phyloP scores from a whole-genome alignment of 2,113 vertebrate species.

The Elgaria multicarinata region DNA sequence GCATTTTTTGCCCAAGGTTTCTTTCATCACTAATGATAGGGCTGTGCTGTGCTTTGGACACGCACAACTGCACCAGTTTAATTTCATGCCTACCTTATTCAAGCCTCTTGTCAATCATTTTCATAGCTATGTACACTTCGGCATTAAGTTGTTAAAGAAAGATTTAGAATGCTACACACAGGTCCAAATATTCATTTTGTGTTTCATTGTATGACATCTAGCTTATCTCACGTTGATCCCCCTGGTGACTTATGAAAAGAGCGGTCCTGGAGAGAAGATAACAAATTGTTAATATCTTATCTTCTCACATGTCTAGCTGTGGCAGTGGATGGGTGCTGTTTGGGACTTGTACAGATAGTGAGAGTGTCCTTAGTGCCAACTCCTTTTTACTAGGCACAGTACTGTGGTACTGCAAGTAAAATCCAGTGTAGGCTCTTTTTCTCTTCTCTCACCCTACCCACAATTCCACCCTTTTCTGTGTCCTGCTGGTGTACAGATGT shows the following conservation, averaged over 20 bases:
- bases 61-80: background rate
- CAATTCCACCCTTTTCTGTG: no score
- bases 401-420: background rate
- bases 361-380: background rate
- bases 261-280: background rate
- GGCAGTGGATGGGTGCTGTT: background rate
- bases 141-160: background rate
- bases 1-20: background rate
- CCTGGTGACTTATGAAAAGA: background rate
- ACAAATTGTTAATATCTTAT: background rate
- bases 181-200: background rate
- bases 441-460: background rate
- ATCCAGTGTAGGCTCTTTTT: background rate
- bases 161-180: background rate
- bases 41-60: background rate
- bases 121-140: background rate
- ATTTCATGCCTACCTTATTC: background rate
- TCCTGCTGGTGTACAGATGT: no score
- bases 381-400: no score
- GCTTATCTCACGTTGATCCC: background rate
- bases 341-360: background rate
- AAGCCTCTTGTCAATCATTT: background rate
- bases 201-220: background rate
- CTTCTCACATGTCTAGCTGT: no score
- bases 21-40: background rate